phyloP scores from a whole-genome alignment of 2,888 invertebrate genomes.

The Trileptium ribeirensis region DNA sequence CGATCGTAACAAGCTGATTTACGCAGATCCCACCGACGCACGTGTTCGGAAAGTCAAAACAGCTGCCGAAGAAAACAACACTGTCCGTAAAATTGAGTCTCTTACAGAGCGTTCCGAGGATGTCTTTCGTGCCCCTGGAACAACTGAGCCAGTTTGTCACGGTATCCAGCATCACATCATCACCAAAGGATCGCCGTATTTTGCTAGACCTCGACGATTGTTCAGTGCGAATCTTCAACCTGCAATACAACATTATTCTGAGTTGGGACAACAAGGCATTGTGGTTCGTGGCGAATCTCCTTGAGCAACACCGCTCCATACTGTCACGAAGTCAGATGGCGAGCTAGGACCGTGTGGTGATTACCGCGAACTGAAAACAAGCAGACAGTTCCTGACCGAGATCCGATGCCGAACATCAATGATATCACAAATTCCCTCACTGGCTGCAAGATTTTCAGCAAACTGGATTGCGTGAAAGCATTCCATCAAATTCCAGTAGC shows the following conservation, averaged over 20 bases:
- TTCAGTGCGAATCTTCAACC: neutral
- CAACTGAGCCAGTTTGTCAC: constrained; percentile 3
- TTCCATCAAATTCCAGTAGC: constrained; percentile 25
- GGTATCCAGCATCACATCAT: constrained; percentile 10
- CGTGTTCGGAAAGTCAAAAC: neutral
- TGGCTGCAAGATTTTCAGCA: constrained; percentile 13
- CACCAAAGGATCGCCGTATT: constrained; percentile 2
- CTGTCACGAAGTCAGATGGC: neutral
- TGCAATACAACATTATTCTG: neutral
- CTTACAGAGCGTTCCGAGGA: neutral
- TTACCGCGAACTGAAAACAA: constrained; percentile 17
- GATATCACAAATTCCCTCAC: constrained; percentile 8
- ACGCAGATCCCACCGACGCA: neutral
- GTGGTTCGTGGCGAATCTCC: constrained; percentile 2
- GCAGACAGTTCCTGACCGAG: constrained; percentile 4
- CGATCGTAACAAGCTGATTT: neutral
- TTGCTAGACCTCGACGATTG: constrained; percentile 9
- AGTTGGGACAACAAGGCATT: neutral
- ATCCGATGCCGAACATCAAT: constrained; percentile 18
- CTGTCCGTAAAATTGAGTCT: neutral
- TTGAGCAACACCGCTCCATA: constrained; percentile 14
- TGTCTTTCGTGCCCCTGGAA: neutral
- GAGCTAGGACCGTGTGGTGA: constrained; percentile 11
- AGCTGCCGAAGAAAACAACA: neutral
- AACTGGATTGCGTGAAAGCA: constrained; percentile 23